Conservation (phyloP, 2,888 invertebrate genomes). For the Schrankia costaestrigalis region DNA sequence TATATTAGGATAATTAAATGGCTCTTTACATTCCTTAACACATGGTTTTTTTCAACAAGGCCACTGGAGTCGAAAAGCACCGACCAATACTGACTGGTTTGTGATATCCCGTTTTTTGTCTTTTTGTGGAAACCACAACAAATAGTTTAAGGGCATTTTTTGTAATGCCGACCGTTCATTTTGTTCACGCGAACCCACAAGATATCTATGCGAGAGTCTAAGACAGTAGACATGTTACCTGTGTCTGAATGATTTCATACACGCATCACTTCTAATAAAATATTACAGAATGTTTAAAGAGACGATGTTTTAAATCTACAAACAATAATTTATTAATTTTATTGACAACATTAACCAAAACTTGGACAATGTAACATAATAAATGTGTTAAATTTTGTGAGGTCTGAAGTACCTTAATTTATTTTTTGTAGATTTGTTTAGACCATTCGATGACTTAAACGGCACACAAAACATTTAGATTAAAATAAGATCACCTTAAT, state of each 20-base stretch:
- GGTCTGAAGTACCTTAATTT: slow-evolving; percentile 31
- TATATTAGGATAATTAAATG: slow-evolving; percentile 81
- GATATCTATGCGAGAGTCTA: slow-evolving; percentile 26
- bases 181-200: slow-evolving; percentile 61
- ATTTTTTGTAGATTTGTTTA: slow-evolving; percentile 41
- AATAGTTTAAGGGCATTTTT: slow-evolving; percentile 76
- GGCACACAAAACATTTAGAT: slow-evolving; percentile 37
- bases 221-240: slow-evolving; percentile 10
- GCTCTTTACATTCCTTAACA: slow-evolving; percentile 81
- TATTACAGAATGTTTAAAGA: slow-evolving; percentile 4
- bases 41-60: slow-evolving; percentile 74
- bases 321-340: slow-evolving; percentile 33
- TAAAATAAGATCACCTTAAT: slow-evolving; percentile 50
- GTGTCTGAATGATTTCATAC: slow-evolving; percentile 1
- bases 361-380: slow-evolving; percentile 38
- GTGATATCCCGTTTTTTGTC: slow-evolving; percentile 67
- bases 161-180: slow-evolving; percentile 61
- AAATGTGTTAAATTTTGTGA: slow-evolving; percentile 39
- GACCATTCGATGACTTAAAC: slow-evolving; percentile 39
- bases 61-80: slow-evolving; percentile 71
- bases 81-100: slow-evolving; percentile 79
- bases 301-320: slow-evolving; percentile 6
- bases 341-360: slow-evolving; percentile 35
- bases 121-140: slow-evolving; percentile 75
- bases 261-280: too few species aligned